Evolutionary conservation across 2,797 vertebrate genomes (phyloP).

Genomic region (Mallotus villosus): DNA sequence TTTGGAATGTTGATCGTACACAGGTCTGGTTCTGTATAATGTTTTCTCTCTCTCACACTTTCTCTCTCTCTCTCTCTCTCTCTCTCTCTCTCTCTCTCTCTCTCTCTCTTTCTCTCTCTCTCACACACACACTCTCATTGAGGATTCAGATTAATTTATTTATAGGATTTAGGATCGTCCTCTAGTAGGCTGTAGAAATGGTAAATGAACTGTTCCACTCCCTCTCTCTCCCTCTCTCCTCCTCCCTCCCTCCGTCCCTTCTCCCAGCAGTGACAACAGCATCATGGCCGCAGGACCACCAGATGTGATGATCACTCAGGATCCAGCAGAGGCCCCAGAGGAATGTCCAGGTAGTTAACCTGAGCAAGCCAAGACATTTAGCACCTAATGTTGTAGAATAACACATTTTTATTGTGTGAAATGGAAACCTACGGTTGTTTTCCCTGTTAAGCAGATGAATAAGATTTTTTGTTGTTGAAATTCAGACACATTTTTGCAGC

Average conservation of each 20-base stretch:
- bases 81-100: conserved; percentile 1
- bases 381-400: too few species aligned
- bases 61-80: background rate
- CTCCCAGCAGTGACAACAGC: conserved; percentile 72
- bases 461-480: too few species aligned
- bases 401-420: too few species aligned
- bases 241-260: background rate
- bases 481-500: too few species aligned
- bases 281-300: conserved; percentile 78
- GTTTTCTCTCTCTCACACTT: background rate
- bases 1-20: too few species aligned
- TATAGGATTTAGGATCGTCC: too few species aligned
- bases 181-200: too few species aligned
- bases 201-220: background rate
- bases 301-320: conserved; percentile 68
- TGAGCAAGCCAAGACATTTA: background rate
- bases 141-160: background rate
- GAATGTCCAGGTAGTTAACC: conserved; percentile 78
- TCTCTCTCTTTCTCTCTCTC: background rate
- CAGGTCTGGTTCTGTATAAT: conserved; percentile 17
- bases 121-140: too few species aligned
- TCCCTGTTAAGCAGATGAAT: too few species aligned
- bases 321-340: conserved; percentile 71
- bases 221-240: too few species aligned
- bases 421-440: background rate